These are phyloP conservation scores for Aviceda subcristata DNA, from an alignment of 2,113 vertebrate genomes.

Conservation along the genomic window DNA sequence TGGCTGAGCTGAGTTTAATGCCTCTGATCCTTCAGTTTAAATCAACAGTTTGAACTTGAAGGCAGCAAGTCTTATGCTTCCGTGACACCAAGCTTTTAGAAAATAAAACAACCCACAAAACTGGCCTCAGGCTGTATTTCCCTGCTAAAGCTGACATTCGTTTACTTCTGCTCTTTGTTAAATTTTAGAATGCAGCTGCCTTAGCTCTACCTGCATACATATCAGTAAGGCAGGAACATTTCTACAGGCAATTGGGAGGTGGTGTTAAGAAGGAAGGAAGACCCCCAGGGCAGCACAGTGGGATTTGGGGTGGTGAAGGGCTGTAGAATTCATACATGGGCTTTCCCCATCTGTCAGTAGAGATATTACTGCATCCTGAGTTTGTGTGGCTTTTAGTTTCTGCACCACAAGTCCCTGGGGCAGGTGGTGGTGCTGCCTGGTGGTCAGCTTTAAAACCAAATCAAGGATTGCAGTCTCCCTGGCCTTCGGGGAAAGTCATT, in stretches of 20 bases:
- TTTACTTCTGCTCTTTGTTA: neutral
- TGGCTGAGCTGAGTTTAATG: neutral
- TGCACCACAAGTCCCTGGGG: neutral
- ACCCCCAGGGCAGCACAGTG: neutral
- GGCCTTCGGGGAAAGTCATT: neutral
- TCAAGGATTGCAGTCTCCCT: neutral
- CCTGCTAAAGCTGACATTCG: neutral
- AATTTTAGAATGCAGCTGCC: neutral
- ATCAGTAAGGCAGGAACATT: neutral
- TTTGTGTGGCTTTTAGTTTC: neutral
- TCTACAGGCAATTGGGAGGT: neutral
- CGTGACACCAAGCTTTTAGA: neutral
- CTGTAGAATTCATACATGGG: neutral
- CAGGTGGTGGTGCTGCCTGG: neutral
- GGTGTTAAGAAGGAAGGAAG: neutral
- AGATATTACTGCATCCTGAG: neutral
- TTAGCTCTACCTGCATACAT: neutral
- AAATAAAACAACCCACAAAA: neutral
- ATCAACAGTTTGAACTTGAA: neutral
- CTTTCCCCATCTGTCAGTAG: neutral
- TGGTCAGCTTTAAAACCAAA: neutral
- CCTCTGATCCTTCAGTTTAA: neutral
- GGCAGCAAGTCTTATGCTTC: neutral
- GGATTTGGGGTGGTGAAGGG: neutral
- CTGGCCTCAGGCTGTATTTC: neutral